phyloP scores from a whole-genome alignment of 2,888 invertebrate species.

The Tetheella fluctuosa region DNA sequence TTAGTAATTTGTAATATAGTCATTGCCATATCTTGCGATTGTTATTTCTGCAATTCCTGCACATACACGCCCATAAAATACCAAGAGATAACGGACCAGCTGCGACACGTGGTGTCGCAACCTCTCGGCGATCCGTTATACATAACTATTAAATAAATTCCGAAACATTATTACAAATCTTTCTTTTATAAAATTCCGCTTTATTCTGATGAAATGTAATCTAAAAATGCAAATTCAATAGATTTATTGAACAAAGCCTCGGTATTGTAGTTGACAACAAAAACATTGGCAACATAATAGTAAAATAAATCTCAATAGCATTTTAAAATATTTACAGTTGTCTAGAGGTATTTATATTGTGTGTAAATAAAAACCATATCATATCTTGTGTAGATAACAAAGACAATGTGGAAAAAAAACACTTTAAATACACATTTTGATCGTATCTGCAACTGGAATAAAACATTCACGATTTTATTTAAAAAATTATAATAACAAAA shows the following conservation, averaged over 20 bases:
- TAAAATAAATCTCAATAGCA: neutral
- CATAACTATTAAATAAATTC: too few relatives aligned
- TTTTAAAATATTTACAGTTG: neutral
- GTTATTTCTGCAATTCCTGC: too few relatives aligned
- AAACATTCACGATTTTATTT: neutral
- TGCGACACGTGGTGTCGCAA: too few relatives aligned
- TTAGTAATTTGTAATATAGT: too few relatives aligned
- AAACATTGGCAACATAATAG: too few relatives aligned
- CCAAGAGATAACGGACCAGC: too few relatives aligned
- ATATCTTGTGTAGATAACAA: neutral
- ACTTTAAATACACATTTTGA: neutral
- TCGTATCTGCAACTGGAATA: neutral
- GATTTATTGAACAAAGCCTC: too few relatives aligned
- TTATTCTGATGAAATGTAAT: neutral
- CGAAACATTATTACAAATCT: neutral
- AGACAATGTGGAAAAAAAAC: neutral
- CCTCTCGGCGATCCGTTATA: neutral
- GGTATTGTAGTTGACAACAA: too few relatives aligned
- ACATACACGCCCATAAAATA: too few relatives aligned
- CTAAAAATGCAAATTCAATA: conserved; percentile 3
- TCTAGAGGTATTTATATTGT: neutral
- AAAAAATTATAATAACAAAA: neutral
- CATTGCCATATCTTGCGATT: too few relatives aligned
- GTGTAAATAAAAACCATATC: neutral
- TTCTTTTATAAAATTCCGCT: neutral